These are phyloP conservation scores for Sitodiplosis mosellana DNA, from an alignment of 1,140 invertebrate species.

Conservation along the genomic window DNA sequence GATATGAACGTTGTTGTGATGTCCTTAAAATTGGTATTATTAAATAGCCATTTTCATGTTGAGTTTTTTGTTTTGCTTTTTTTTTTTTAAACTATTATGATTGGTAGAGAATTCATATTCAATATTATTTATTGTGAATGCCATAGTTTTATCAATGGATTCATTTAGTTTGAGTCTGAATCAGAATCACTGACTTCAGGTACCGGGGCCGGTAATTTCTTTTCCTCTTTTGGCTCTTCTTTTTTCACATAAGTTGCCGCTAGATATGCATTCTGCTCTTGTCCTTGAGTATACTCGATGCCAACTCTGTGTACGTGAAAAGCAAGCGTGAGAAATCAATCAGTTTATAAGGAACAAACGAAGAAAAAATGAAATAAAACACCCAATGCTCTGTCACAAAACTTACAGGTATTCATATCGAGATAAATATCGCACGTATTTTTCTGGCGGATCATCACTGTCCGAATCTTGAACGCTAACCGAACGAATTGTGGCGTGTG, in stretches of 20 bases:
- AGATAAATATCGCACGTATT: slow-evolving; percentile 94
- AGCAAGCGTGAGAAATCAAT: slow-evolving; percentile 2
- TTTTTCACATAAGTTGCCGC: slow-evolving; percentile 37
- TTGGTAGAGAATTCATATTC: no score
- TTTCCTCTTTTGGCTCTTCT: slow-evolving; percentile 26
- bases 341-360: background rate
- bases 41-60: no score
- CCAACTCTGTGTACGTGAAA: slow-evolving; percentile 43
- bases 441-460: slow-evolving; percentile 88
- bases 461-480: slow-evolving; percentile 80
- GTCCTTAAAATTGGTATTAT: no score
- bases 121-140: no score
- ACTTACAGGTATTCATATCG: slow-evolving; percentile 83
- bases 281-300: slow-evolving; percentile 64
- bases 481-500: slow-evolving; percentile 88
- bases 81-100: no score
- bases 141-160: background rate
- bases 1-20: no score
- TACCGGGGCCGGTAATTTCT: slow-evolving; percentile 19
- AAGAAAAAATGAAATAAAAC: slow-evolving; percentile 1
- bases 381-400: background rate
- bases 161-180: slow-evolving; percentile 25
- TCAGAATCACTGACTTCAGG: slow-evolving; percentile 34
- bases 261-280: slow-evolving; percentile 54
- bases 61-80: no score